Base-by-base conservation (phyloP, 2,797 vertebrate genomes). In the Pseudochirops corinnae region DNA sequence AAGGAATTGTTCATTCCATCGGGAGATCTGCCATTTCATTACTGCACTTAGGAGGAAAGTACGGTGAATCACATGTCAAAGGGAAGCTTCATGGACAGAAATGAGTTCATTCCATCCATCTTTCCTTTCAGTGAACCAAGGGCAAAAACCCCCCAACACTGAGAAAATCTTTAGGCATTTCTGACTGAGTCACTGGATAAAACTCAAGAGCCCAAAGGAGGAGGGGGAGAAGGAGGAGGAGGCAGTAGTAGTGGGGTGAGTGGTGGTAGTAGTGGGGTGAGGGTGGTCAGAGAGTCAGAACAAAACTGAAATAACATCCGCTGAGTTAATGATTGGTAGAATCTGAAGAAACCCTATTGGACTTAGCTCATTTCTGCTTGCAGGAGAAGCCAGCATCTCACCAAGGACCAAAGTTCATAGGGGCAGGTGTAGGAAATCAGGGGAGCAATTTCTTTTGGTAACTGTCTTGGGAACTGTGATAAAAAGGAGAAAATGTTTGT, bases 291-390 rank as follows among this genome's bases (percentile, higher is more conserved):
- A 82, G 39, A 21, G 21, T 82, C 94, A 95, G 96, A 97, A 98
- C 93, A 95, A 53, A 91, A 91, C 62, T 96, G 96, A 96, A 97
- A 97, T 92, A 98, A 97, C 96, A 97, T 98, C 97, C 98, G 97
- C 97, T 94, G 96, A 97, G 97, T 98, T 98, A 98, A 98, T 98
- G 97, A 98, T 98, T 97, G 97, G 96, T 93, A 96, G 97, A 98
- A 96, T 94, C 93, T 96, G 96, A 97, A 97, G 97, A 98, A 95
- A 94, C 62, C 39, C 96, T 9, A 97, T 87, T 67, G 91, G 97
- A 96, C 57, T 90, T 53, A 87, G 95, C 97, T 96, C 96, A 94
- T 95, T 96, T 97, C 96, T 97, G 96, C 97, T 96, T 98, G 93
- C 96, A 97, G 98, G 97, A 93, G 96, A 98, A 97, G 96, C 98